A percentile compares a stretch with the other conserved stretches of the same genome.
These are phyloP conservation scores for Harpalus rufipes DNA, from an alignment of 2,888 invertebrate genomes.

Conservation along the genomic window DNA sequence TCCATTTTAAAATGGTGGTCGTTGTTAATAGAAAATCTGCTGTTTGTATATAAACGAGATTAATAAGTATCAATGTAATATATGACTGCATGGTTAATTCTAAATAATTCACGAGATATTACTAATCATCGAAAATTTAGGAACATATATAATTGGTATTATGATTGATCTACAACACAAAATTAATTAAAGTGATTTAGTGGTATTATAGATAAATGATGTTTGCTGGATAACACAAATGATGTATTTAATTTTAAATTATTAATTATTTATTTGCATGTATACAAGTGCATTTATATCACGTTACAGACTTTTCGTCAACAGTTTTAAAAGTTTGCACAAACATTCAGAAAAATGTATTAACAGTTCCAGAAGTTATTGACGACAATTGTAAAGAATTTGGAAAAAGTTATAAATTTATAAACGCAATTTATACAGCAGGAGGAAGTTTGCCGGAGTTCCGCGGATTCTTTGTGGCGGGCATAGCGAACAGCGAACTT, in stretches of 20 bases:
- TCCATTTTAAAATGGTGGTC: too few species aligned
- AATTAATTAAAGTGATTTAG: constrained; percentile 24
- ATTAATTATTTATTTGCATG: not conserved
- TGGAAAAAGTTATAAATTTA: constrained; percentile 32
- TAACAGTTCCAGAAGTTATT: constrained; percentile 21
- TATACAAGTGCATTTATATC: not conserved
- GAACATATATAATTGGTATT: constrained; percentile 3
- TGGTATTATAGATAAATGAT: not conserved
- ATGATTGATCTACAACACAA: constrained; percentile 19
- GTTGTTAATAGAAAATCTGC: constrained; percentile 6
- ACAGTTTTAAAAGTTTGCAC: constrained; percentile 18
- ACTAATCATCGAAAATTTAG: constrained; percentile 37
- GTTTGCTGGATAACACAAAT: not conserved
- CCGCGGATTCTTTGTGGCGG: not conserved
- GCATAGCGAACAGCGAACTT: not conserved
- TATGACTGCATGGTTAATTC: not conserved
- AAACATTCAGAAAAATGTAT: constrained; percentile 30
- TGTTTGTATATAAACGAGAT: not conserved
- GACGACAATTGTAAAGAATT: constrained; percentile 43
- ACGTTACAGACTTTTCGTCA: not conserved
- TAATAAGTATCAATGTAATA: constrained; percentile 2
- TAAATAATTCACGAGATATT: constrained; percentile 10
- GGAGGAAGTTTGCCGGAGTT: constrained; percentile 21
- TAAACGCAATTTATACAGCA: constrained; percentile 49
- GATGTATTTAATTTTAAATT: not conserved